phyloP scores from a whole-genome alignment of 2,113 vertebrate genomes.

The Mastomys natalensis region DNA sequence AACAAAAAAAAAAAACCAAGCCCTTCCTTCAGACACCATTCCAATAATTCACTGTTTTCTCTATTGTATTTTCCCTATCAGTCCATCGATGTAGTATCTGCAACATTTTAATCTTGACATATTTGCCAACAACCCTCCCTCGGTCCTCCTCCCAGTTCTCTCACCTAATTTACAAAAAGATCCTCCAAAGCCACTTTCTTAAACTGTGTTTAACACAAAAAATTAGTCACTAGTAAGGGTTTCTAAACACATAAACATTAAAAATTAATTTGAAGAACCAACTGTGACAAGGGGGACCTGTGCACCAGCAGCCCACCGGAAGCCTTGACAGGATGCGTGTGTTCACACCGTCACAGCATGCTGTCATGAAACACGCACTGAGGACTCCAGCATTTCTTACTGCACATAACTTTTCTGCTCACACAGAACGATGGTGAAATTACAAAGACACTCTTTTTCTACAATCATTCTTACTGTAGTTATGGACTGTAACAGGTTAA shows the following conservation, averaged over 20 bases:
- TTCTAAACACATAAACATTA: neutral
- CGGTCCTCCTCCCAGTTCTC: neutral
- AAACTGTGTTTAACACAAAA: neutral
- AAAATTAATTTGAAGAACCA: neutral
- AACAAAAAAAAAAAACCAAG: too few relatives aligned
- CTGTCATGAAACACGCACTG: rapidly evolving
- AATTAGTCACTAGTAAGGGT: neutral
- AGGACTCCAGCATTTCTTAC: too few relatives aligned
- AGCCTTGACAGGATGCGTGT: neutral
- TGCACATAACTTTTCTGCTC: neutral
- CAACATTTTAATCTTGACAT: neutral
- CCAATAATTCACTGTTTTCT: neutral
- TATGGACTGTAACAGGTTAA: neutral
- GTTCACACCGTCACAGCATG: too few relatives aligned
- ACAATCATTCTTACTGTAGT: neutral
- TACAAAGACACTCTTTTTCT: neutral
- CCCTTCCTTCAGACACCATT: too few relatives aligned
- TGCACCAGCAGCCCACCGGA: neutral
- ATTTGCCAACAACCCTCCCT: neutral
- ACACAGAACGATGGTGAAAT: neutral
- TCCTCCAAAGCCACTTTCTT: neutral
- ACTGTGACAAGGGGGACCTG: neutral
- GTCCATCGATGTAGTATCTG: neutral
- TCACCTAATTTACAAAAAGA: neutral
- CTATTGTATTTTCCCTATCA: neutral